Conservation (phyloP, 2,888 invertebrate species). For the Caenorhabditis sp. region DNA sequence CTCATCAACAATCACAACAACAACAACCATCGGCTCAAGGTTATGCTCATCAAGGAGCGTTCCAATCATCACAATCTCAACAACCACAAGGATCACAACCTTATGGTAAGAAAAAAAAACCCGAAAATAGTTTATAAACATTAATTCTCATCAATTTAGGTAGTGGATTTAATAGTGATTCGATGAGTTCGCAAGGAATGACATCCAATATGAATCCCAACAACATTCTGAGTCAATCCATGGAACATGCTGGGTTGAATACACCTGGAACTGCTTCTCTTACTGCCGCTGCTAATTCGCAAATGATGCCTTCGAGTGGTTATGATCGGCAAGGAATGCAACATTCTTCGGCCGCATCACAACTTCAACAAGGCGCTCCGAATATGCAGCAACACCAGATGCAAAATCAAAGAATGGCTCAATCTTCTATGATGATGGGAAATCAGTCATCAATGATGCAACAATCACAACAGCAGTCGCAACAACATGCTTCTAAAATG, state of each 20-base stretch:
- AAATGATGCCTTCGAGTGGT: background rate
- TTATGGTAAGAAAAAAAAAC: no score
- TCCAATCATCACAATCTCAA: constrained; percentile 8
- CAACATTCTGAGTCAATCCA: constrained; percentile 25
- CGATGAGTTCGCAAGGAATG: background rate
- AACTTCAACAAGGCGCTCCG: constrained; percentile 1
- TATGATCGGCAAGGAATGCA: constrained; percentile 12
- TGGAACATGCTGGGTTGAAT: constrained; percentile 31
- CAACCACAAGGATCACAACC: constrained; percentile 2
- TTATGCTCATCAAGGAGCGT: background rate
- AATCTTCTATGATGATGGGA: background rate
- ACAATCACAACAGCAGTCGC: background rate
- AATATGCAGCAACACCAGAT: constrained; percentile 7
- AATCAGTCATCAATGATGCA: background rate
- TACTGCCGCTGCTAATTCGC: background rate
- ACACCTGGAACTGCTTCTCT: background rate
- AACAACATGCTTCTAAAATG: constrained; percentile 5
- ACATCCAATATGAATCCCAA: background rate
- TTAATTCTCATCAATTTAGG: background rate
- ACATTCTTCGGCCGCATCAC: constrained; percentile 2
- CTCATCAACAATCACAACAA: background rate
- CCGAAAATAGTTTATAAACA: background rate
- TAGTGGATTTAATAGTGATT: background rate
- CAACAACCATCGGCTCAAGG: constrained; percentile 5
- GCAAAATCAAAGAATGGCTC: background rate